Evolutionary conservation across 2,113 vertebrate genomes (phyloP).

Genomic region (Elachura formosa): DNA sequence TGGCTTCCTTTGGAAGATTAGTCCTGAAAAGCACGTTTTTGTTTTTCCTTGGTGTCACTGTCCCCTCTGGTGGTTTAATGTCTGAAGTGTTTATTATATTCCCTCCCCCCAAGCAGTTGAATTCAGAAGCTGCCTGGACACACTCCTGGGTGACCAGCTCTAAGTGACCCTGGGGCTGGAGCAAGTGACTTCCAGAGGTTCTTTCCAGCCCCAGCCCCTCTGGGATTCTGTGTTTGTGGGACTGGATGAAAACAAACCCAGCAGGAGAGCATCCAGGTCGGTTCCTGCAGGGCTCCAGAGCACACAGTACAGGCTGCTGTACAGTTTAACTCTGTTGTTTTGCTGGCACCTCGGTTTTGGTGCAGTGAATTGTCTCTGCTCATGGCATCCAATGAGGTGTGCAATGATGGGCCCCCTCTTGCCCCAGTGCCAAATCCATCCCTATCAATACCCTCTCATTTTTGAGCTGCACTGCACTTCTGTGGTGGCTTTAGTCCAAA

Average conservation of each 20-base stretch:
- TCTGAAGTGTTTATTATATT: fast-evolving
- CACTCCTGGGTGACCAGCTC: not conserved
- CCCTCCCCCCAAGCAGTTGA: fast-evolving
- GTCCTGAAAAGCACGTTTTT: fast-evolving
- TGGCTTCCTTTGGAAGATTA: not conserved
- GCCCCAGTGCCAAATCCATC: not conserved
- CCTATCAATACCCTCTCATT: too few species aligned
- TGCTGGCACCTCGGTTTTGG: not conserved
- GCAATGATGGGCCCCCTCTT: not conserved
- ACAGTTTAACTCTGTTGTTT: not conserved
- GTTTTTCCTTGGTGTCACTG: fast-evolving
- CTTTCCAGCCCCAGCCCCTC: not conserved
- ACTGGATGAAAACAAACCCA: not conserved
- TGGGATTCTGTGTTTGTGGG: not conserved
- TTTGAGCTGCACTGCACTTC: not conserved
- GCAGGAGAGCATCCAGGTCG: not conserved
- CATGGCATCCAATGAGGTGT: not conserved
- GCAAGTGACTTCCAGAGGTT: not conserved
- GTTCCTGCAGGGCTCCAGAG: not conserved
- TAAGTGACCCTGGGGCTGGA: not conserved
- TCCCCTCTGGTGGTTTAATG: not conserved
- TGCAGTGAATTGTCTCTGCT: not conserved
- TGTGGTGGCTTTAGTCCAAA: not conserved
- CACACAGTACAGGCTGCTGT: not conserved
- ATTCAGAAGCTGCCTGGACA: not conserved